phyloP scores from a whole-genome alignment of 2,888 invertebrate genomes.

The Chloroclystis v-ata region DNA sequence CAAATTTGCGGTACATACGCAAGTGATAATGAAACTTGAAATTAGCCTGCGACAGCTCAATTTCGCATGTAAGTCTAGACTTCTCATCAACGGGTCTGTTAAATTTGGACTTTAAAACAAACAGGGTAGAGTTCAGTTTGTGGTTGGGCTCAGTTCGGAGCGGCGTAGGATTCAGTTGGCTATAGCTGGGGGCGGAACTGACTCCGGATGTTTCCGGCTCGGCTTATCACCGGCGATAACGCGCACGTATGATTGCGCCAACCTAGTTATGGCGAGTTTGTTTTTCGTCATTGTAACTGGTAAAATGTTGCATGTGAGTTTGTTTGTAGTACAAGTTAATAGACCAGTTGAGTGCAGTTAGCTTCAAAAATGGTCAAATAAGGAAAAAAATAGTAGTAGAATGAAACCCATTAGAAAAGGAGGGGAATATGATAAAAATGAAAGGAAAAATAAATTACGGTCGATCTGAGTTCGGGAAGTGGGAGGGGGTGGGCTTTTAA shows the following conservation, averaged over 20 bases:
- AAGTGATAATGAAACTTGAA: constrained; percentile 4
- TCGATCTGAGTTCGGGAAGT: no score
- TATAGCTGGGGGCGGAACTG: constrained; percentile 36
- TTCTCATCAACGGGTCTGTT: background rate
- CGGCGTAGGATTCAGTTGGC: constrained; percentile 7
- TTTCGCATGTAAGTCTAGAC: constrained; percentile 4
- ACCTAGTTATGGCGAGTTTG: constrained; percentile 20
- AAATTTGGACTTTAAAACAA: constrained; percentile 1
- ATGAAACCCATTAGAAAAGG: no score
- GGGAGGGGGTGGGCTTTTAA: no score
- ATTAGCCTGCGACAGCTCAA: constrained; percentile 3
- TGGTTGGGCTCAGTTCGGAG: background rate
- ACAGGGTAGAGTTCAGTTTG: constrained; percentile 8
- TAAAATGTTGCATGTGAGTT: constrained; percentile 6
- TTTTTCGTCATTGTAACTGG: constrained; percentile 20
- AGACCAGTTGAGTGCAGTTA: no score
- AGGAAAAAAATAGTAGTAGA: no score
- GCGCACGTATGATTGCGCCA: constrained; percentile 34
- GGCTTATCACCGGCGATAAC: constrained; percentile 70
- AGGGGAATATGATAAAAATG: no score
- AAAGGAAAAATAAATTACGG: no score
- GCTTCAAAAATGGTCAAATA: no score
- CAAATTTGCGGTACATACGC: constrained; percentile 5
- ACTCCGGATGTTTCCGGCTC: constrained; percentile 53
- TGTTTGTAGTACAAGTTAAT: background rate